Evolutionary conservation across 1,140 invertebrate genomes (phyloP), one percentile per base, ranked within the genome.

Genomic region (Drosophila dunni): DNA sequence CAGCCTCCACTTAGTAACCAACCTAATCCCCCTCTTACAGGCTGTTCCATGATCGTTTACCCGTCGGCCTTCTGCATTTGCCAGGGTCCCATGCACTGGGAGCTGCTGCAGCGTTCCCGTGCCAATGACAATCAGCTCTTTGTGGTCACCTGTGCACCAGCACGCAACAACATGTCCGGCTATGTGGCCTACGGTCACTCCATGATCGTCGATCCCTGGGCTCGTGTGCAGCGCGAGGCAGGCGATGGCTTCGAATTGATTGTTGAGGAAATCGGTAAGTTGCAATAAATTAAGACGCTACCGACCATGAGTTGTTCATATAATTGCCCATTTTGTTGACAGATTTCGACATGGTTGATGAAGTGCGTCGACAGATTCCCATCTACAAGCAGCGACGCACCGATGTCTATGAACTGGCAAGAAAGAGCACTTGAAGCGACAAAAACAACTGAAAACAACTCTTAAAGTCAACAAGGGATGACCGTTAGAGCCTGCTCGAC

Each of bases 31-130:
- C 17, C 17, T 20, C 17, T 20, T 20, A 20, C 1, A 96, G 97
- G 96, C 1, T 98, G 97, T 88, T 94, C 97, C 40, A 92, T 98
- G 79, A 88, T 98, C 9, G 93, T 98, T 7, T 98, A 98, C 92
- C 97, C 97, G 5, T 97, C 96, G 36, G 98, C 98, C n/a, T 99
- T 99, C 91, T 99, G 98, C 93, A 97, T 98, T 95, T 98, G 97
- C n/a, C 98, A 98, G 5, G 98, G 98, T 0, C 97, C 97, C 11
- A 93, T 96, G 38, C 98, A 99, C 92, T 99, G 98, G 97, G 96
- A 98, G 88, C 92, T 98, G 3, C 93, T 99, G 6, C 95, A 95
- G 73, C 94, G 96, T 54, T 94, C 95, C 0, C 93, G 98, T 63
- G 98, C 98, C 34, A 94, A 96, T 15, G 98, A 99, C 93, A 97